Percentiles rank a stretch among this genome's conserved stretches.
phyloP scores from a whole-genome alignment of 1,140 invertebrate species.

The Sarcophaga bullata region DNA sequence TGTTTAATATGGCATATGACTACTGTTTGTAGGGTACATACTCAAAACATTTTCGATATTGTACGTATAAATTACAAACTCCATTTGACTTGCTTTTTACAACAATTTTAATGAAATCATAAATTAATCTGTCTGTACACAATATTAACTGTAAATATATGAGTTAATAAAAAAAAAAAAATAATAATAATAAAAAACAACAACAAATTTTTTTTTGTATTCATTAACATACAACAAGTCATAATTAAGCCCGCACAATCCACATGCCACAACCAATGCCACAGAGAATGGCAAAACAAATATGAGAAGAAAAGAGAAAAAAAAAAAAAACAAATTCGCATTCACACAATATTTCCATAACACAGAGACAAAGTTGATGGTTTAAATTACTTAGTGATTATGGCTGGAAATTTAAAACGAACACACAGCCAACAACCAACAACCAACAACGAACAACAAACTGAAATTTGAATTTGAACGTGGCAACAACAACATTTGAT shows the following conservation, averaged over 20 bases:
- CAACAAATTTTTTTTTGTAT: background rate
- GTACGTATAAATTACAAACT: background rate
- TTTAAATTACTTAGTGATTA: constrained; percentile 22
- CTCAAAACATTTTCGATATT: background rate
- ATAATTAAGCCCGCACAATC: constrained; percentile 26
- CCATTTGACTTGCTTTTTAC: background rate
- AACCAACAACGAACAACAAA: background rate
- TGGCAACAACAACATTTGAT: background rate
- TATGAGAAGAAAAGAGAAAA: background rate
- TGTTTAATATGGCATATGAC: background rate
- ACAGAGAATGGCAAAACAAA: background rate
- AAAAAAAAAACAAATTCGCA: background rate
- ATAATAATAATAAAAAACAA: background rate
- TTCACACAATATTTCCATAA: background rate
- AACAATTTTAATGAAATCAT: constrained; percentile 25
- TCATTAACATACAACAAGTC: constrained; percentile 24
- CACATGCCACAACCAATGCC: constrained; percentile 10
- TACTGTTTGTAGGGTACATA: background rate
- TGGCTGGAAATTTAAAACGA: background rate
- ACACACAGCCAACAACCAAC: background rate
- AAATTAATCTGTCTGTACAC: constrained; percentile 15
- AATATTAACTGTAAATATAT: background rate
- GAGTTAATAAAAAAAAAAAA: background rate
- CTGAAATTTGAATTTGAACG: background rate
- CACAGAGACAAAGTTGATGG: background rate